Evolutionary conservation across 1,140 invertebrate species (phyloP).

Genomic region (Drosophila mauritiana): DNA sequence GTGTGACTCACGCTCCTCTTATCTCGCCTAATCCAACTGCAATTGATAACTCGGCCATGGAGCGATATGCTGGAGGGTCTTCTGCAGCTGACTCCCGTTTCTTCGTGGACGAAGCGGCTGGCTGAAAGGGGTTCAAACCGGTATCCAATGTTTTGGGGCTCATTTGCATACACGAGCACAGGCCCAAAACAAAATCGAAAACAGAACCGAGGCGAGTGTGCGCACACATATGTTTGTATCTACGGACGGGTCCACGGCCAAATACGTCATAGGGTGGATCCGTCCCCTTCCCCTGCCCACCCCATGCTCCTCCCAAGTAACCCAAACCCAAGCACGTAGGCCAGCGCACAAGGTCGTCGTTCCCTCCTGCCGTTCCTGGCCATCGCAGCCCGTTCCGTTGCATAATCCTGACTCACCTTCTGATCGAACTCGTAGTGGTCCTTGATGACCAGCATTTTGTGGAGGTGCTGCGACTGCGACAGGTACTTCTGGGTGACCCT

Average conservation of each 20-base stretch:
- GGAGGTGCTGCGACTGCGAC: conserved; percentile 60
- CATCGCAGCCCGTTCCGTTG: conserved; percentile 25
- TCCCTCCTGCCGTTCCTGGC: too few species aligned
- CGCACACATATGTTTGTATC: not conserved
- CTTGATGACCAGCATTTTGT: conserved; percentile 76
- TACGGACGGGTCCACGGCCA: conserved; percentile 10
- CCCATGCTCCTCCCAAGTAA: conserved; percentile 1
- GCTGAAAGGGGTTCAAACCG: conserved; percentile 37
- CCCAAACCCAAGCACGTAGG: conserved; percentile 54
- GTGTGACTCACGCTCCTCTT: not conserved
- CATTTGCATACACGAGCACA: conserved; percentile 63
- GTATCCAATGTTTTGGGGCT: conserved; percentile 30
- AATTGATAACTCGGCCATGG: conserved; percentile 7
- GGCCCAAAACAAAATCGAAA: conserved; percentile 8
- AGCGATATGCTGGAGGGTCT: not conserved
- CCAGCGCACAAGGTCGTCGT: conserved; percentile 29
- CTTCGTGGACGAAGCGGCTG: too few species aligned
- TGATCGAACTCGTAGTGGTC: conserved; percentile 84
- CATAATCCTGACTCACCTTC: conserved; percentile 72
- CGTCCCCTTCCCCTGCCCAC: not conserved
- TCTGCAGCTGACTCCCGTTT: not conserved
- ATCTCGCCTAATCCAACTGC: conserved; percentile 17
- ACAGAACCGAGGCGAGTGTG: not conserved
- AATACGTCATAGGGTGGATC: conserved; percentile 48
- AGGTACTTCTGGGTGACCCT: conserved; percentile 67